phyloP scores from a whole-genome alignment of 2,797 vertebrate genomes.

The Pangasius larnaudii region DNA sequence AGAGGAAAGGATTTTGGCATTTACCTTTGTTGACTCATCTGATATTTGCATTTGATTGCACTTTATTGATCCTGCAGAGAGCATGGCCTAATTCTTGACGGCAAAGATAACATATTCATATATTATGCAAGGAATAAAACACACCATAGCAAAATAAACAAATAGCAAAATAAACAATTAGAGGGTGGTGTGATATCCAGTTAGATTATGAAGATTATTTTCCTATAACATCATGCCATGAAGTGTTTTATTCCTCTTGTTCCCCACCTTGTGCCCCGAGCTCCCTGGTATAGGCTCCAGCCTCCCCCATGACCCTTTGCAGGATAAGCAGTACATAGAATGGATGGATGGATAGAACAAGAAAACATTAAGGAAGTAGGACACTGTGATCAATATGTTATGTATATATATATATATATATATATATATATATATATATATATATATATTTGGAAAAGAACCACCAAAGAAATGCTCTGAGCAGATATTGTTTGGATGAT shows the following conservation, averaged over 20 bases:
- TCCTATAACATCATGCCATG: background rate
- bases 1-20: background rate
- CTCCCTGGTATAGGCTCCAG: too few relatives aligned
- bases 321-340: too few relatives aligned
- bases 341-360: too few relatives aligned
- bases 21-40: conserved; percentile 22
- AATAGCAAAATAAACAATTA: background rate
- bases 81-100: background rate
- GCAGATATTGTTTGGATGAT: background rate
- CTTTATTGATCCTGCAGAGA: background rate
- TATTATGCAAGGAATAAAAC: background rate
- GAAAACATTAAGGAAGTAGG: too few relatives aligned
- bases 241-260: background rate
- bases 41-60: conserved; percentile 33
- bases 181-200: background rate
- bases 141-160: background rate
- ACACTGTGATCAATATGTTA: background rate
- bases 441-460: background rate
- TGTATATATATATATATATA: too few relatives aligned
- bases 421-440: too few relatives aligned
- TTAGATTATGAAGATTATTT: background rate
- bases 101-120: background rate
- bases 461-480: background rate
- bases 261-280: too few relatives aligned
- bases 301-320: too few relatives aligned